Percentiles rank a stretch among this genome's conserved stretches.
These are phyloP conservation scores for Sciurus vulgaris DNA, from an alignment of 2,797 vertebrate genomes.

Conservation along the genomic window DNA sequence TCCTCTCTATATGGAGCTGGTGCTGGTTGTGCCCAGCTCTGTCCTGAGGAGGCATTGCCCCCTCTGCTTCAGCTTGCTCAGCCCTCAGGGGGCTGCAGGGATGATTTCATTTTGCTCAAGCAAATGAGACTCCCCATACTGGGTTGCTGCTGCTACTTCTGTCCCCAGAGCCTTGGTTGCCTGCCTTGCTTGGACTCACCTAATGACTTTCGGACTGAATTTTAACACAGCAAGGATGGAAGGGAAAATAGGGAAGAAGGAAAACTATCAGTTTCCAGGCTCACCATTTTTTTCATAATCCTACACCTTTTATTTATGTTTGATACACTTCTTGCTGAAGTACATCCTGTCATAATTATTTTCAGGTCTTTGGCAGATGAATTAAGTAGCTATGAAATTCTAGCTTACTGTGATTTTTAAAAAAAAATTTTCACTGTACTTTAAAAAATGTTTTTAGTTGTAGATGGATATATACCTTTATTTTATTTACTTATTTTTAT, in stretches of 20 bases:
- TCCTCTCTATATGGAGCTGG: neutral
- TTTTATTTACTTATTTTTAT: no score
- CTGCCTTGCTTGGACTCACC: neutral
- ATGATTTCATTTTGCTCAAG: neutral
- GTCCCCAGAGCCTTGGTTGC: neutral
- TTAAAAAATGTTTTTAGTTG: no score
- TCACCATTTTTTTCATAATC: neutral
- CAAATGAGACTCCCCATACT: neutral
- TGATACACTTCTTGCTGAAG: neutral
- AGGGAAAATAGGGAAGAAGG: neutral
- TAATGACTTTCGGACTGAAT: conserved; percentile 9
- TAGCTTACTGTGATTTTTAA: neutral
- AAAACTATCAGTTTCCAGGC: neutral
- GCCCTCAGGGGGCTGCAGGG: neutral
- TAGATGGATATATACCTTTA: no score
- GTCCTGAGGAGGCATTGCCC: neutral
- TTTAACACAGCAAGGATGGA: neutral
- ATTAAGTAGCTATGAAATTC: conserved; percentile 21
- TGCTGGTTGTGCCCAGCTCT: neutral
- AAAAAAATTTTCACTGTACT: no score
- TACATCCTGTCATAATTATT: conserved; percentile 23
- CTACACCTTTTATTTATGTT: conserved; percentile 16
- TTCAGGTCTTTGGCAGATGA: conserved; percentile 33
- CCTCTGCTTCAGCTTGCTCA: neutral
- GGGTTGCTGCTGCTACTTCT: neutral